phyloP scores from a whole-genome alignment of 2,113 vertebrate genomes.

The Smithornis capensis region DNA sequence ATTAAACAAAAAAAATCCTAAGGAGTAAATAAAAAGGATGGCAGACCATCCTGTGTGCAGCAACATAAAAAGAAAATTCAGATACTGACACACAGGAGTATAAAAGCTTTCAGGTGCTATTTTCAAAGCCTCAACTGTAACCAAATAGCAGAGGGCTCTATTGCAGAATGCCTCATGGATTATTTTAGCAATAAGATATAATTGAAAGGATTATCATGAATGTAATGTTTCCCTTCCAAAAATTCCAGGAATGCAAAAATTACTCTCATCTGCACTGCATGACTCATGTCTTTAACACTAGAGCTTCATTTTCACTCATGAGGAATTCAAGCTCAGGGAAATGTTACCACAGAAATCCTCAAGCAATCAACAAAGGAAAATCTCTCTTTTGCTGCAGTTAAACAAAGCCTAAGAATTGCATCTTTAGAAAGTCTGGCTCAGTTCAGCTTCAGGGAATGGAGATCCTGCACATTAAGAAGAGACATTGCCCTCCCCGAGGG shows the following conservation, averaged over 20 bases:
- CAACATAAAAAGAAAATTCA: neutral
- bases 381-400: slow-evolving; percentile 1
- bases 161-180: slow-evolving; percentile 23
- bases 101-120: slow-evolving; percentile 19
- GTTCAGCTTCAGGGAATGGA: neutral
- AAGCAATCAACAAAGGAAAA: slow-evolving; percentile 8
- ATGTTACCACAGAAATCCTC: slow-evolving; percentile 62
- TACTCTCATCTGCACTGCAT: slow-evolving; percentile 64
- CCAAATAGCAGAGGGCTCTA: slow-evolving; percentile 17
- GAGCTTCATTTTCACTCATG: slow-evolving; percentile 71
- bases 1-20: neutral
- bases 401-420: neutral
- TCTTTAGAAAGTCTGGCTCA: neutral
- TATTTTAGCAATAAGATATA: slow-evolving; percentile 68
- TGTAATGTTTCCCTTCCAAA: slow-evolving; percentile 71
- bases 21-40: neutral
- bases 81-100: neutral
- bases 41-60: neutral
- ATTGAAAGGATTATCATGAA: slow-evolving; percentile 72
- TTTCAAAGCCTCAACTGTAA: slow-evolving; percentile 18
- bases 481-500: neutral
- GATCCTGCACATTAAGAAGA: neutral
- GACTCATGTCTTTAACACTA: slow-evolving; percentile 74
- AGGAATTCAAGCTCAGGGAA: slow-evolving; percentile 67
- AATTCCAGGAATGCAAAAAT: slow-evolving; percentile 72